Base-by-base conservation (phyloP, 2,888 invertebrate species). In the Coelogynopora nodosa region DNA sequence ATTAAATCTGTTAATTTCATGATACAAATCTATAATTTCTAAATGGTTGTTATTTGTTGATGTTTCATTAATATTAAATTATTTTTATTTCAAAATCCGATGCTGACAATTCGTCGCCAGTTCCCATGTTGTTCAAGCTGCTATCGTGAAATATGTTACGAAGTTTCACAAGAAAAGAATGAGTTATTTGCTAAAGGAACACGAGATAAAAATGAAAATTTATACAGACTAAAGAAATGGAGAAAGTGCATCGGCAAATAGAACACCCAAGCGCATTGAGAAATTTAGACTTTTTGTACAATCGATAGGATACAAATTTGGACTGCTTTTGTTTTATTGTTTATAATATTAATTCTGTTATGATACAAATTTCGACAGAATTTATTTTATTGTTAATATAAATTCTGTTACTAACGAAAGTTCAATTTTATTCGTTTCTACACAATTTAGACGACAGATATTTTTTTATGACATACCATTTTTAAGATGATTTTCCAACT, bases 381-480 rank as follows among this genome's bases (percentile, higher is more conserved):
- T 49, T 49, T 49, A 49, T 49, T 49, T 49, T 49, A 49, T 49
- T 49, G 49, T 49, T 49, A 10, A 18, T 49, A 49, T 10, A 49
- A 18, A 49, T 49, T 49, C 49, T 49, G 49, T 49, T 49, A 49
- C 49, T 5, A 49, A 49, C 18, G 49, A 49, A 49, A 49, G 49
- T 49, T 49, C 49, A 49, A 49, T 49, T 49, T 49, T 49, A 49
- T 49, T 49, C 49, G 5, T 49, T 49, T 49, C 49, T 49, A 49
- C 49, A 49, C 49, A 49, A 49, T 49, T 49, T 49, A 49, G 49
- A 49, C 27, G 74, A 74, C 74, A 74, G 18, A 26, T 74, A 5
- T 74, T 74, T 74, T 74, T 74, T 74, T 74, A 74, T 74, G 74
- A 74, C 74, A 74, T 74, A 74, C 23, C 74, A 74, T 74, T 74